Conservation (phyloP, 2,888 invertebrate genomes). For the Scaptomyza caliginosa region DNA sequence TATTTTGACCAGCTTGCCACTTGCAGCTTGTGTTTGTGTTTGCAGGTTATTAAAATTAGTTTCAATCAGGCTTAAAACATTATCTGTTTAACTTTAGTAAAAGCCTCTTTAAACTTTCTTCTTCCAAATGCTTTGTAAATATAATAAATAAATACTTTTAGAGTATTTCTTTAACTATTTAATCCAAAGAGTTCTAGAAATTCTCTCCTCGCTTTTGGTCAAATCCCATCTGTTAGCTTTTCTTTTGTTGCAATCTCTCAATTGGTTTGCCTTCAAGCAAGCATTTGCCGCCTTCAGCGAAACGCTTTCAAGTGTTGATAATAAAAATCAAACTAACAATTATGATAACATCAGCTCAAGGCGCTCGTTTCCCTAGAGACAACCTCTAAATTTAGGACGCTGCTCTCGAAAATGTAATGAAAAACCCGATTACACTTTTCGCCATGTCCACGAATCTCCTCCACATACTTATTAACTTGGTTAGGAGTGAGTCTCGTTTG, state of each 20-base stretch:
- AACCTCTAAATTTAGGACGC: slow-evolving; percentile 14
- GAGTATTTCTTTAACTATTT: too few relatives aligned
- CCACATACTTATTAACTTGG: slow-evolving; percentile 26
- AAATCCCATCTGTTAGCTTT: background rate
- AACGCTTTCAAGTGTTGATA: slow-evolving; percentile 17
- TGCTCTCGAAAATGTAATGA: slow-evolving; percentile 8
- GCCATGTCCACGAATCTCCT: slow-evolving; percentile 17
- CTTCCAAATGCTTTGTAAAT: background rate
- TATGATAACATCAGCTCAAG: slow-evolving; percentile 15
- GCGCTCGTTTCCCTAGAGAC: slow-evolving; percentile 16
- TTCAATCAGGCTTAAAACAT: background rate
- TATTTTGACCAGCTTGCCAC: slow-evolving; percentile 16
- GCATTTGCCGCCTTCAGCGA: background rate
- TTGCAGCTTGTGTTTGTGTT: slow-evolving; percentile 11
- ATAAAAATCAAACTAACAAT: slow-evolving; percentile 36
- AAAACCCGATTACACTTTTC: slow-evolving; percentile 41
- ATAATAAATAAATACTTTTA: too few relatives aligned
- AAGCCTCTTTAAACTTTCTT: background rate
- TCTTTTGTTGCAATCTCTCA: background rate
- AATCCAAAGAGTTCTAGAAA: too few relatives aligned
- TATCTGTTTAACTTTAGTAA: too few relatives aligned
- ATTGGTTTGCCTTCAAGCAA: background rate
- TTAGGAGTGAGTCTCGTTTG: slow-evolving; percentile 43
- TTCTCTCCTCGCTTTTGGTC: too few relatives aligned
- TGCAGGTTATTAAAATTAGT: slow-evolving; percentile 24